Conservation (phyloP, 2,888 invertebrate species). For the Dysmachus trigonus region DNA sequence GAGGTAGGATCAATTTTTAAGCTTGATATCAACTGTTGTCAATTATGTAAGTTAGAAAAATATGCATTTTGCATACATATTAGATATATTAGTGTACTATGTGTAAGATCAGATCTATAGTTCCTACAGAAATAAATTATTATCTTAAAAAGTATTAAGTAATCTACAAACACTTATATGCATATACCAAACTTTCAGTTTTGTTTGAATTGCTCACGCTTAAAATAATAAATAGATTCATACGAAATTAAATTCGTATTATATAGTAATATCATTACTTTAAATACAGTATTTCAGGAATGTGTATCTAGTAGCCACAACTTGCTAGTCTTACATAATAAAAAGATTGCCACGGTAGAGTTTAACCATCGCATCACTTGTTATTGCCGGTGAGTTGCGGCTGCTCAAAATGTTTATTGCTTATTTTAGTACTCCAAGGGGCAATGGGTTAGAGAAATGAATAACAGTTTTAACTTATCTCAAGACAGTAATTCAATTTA, state of each 20-base stretch:
- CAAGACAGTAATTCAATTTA: not conserved
- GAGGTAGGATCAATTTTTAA: not conserved
- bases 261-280: no score
- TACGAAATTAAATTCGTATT: no score
- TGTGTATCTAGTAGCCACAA: not conserved
- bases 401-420: not conserved
- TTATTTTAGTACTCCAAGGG: not conserved
- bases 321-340: no score
- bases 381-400: not conserved
- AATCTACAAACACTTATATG: no score
- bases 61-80: no score
- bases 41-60: not conserved
- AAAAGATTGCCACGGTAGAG: no score
- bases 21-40: not conserved
- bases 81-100: not conserved
- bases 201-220: no score
- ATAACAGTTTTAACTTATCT: not conserved
- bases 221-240: no score
- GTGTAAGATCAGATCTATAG: not conserved
- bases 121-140: no score
- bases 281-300: not conserved
- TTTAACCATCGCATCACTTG: no score
- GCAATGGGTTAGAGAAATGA: not conserved
- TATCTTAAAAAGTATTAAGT: no score
- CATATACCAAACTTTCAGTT: no score